Evolutionary conservation across 2,113 vertebrate genomes (phyloP), one percentile per base, ranked within the genome.

Genomic region (Athene cunicularia): DNA sequence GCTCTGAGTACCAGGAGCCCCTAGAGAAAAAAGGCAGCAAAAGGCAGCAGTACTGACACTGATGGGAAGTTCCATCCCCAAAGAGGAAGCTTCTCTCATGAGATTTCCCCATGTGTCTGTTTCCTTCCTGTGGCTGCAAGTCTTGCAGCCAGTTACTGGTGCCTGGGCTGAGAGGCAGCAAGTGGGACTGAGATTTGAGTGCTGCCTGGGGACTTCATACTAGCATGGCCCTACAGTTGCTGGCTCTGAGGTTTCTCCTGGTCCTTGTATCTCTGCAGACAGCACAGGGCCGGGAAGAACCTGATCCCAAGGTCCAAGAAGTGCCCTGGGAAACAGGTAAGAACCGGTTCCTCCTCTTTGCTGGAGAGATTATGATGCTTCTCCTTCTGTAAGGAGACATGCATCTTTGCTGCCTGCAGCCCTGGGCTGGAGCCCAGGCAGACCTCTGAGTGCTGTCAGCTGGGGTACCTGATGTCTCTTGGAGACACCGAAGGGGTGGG

Each of bases 51-150:
- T 45, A 14, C 20, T 62, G 55, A 43, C 16, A 32, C 2, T 28
- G 33, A 49, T 24, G 85, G 88, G 88, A 85, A 39, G 74, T 30
- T 85, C 35, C 55, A 12, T 43, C 24, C 16, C 7, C 14, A n/a
- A 60, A 92, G 49, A 35, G 80, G 94, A 95, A 96, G 49, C 33
- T 14, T 50, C 18, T 33, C 14, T 82, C 35, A n/a, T 11, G 19
- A 52, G 21, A 14, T 60, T 62, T 62, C 59, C 33, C 8, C 67
- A 30, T 27, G 9, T 6, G 12, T 35, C 58, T 63, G 5, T 84
- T 95, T 94, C 85, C 93, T 95, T 95, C 94, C 95, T 58, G 63
- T 45, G 19, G 1, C 10, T 93, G 45, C 63, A 84, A 80, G 30
- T 9, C 56, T 55, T 62, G n/a, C 37, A 66, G 55, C 45, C 35